Percentiles rank a stretch among this genome's conserved stretches.
Evolutionary conservation across 1,140 invertebrate genomes (phyloP).

Genomic region (Bombus picipes): DNA sequence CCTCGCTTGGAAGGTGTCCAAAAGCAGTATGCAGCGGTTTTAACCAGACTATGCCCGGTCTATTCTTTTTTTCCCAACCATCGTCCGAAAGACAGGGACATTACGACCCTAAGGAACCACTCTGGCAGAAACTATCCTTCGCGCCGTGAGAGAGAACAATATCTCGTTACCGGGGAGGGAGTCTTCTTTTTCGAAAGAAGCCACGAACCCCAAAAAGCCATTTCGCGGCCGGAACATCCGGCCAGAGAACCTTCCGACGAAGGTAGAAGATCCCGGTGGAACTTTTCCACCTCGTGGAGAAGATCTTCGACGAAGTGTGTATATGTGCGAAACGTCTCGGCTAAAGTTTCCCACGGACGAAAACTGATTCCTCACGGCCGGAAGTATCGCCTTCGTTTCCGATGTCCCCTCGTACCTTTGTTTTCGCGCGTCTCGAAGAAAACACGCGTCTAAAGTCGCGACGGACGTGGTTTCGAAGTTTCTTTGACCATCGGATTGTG

Average conservation of each 20-base stretch:
- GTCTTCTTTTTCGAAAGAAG: slow-evolving; percentile 37
- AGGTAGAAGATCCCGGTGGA: slow-evolving; percentile 34
- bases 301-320: slow-evolving; percentile 50
- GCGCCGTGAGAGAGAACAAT: slow-evolving; percentile 41
- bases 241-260: slow-evolving; percentile 46
- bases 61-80: background rate
- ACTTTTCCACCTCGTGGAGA: slow-evolving; percentile 42
- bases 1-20: background rate
- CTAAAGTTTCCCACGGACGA: slow-evolving; percentile 52
- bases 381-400: slow-evolving; percentile 42
- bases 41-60: background rate
- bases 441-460: background rate
- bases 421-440: slow-evolving; percentile 42
- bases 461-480: slow-evolving; percentile 18
- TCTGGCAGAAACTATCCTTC: slow-evolving; percentile 30
- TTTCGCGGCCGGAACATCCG: slow-evolving; percentile 60
- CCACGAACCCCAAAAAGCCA: slow-evolving; percentile 59
- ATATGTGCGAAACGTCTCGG: background rate
- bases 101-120: slow-evolving; percentile 20
- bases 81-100: slow-evolving; percentile 14
- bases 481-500: background rate
- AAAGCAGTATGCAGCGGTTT: background rate
- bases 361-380: slow-evolving; percentile 50
- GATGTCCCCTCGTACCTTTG: slow-evolving; percentile 21
- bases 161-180: slow-evolving; percentile 55